These are phyloP conservation scores for Trogon melanurus DNA, from an alignment of 2,113 vertebrate species.

Conservation along the genomic window DNA sequence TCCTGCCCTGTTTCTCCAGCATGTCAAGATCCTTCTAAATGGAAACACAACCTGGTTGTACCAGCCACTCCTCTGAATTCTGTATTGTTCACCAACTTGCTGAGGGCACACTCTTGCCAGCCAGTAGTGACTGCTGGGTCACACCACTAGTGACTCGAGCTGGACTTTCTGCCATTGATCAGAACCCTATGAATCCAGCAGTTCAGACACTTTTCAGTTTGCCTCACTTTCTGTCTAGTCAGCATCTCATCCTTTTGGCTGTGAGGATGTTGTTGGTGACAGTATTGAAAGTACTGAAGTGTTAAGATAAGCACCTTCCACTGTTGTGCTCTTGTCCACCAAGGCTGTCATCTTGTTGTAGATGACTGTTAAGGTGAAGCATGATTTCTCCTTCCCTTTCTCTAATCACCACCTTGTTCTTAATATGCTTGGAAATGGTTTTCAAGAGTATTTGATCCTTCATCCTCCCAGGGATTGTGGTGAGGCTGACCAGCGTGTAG, in stretches of 20 bases:
- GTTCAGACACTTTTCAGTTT: not conserved
- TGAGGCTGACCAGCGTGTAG: not conserved
- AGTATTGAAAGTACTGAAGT: not conserved
- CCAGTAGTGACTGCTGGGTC: not conserved
- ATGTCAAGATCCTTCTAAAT: not conserved
- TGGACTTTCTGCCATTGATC: not conserved
- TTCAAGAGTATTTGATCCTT: not conserved
- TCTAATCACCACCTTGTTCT: not conserved
- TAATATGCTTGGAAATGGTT: not conserved
- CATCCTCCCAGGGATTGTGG: not conserved
- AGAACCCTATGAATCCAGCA: not conserved
- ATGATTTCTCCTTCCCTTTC: not conserved
- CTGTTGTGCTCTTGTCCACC: not conserved
- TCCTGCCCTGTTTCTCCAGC: not conserved
- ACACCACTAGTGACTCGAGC: too few relatives aligned
- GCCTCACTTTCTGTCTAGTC: not conserved
- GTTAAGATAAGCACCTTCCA: not conserved
- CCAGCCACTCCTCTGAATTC: not conserved
- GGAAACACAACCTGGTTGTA: not conserved
- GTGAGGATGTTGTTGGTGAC: not conserved
- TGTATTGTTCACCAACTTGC: not conserved
- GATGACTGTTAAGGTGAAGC: not conserved
- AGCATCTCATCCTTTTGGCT: not conserved
- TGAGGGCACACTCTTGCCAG: not conserved
- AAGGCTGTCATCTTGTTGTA: not conserved